Evolutionary conservation across 2,113 vertebrate species (phyloP), one percentile per base, ranked within the genome.

Genomic region (Meriones unguiculatus): DNA sequence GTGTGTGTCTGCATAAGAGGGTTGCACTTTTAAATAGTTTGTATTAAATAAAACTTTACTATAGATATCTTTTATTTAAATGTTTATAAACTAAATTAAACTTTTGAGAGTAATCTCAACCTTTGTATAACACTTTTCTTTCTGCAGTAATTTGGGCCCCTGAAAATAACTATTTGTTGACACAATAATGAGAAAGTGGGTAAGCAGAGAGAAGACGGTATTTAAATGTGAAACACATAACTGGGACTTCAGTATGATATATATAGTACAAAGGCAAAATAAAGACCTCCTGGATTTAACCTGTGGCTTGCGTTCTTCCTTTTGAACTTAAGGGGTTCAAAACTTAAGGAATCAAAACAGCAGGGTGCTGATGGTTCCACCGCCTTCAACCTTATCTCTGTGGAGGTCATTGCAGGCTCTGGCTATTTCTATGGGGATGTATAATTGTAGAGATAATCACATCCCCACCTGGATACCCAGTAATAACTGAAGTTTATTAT

Each of bases 41-140:
- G 0, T 64, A 78, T 85, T 82, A 65, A 25, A 76, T 75, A 57
- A 38, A 28, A 46, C 28, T 75, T 86, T 77, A 72, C 14, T 62
- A 15, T 86, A 52, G 46, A 35, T 86, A 78, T 72, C 2, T 32
- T 41, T 77, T 87, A 95, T 65, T 91, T 95, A 70, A 92, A 50
- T 78, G 25, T 87, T 0, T 20, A 32, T 35, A 85, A 73, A 67
- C 3, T 24, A 87, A 73, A 82, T 91, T 64, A 87, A 67, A 82
- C 38, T 85, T 93, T 94, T 80, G 9, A 67, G 69, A 85, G 92
- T 18, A 81, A 94, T 75, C 25, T 72, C 59, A 67, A 84, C 11
- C 35, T 67, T 93, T 57, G 25, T 81, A 67, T 10, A 52, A 94
- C 1, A 3, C 4, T 57, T 52, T 30, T 64, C 17, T 18, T 32